Evolutionary conservation across 2,888 invertebrate species (phyloP).

Genomic region (Drosophila percnosoma): DNA sequence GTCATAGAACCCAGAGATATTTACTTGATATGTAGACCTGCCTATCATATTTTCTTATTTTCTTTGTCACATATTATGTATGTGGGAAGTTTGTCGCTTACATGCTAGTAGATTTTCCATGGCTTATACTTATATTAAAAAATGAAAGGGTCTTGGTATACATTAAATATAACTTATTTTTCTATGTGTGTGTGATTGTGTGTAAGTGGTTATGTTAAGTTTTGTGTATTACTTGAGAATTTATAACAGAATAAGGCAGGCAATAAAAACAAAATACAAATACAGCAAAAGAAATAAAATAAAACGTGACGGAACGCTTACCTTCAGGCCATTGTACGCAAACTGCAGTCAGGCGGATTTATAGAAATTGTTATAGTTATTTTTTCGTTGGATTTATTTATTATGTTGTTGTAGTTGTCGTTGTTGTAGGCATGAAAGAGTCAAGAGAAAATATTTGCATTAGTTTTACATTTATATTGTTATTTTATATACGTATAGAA

Average conservation of each 20-base stretch:
- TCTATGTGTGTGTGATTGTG: constrained; percentile 34
- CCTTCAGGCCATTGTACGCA: constrained; percentile 97
- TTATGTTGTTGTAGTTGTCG: constrained; percentile 3
- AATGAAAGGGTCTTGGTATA: constrained; percentile 38
- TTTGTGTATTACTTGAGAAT: constrained; percentile 46
- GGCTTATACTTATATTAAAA: constrained; percentile 49
- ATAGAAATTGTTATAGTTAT: constrained; percentile 29
- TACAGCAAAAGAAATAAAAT: constrained; percentile 38
- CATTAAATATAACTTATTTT: constrained; percentile 57
- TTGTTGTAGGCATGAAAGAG: constrained; percentile 68
- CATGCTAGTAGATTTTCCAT: constrained; percentile 38
- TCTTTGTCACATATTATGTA: constrained; percentile 21
- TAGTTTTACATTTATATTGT: constrained; percentile 60
- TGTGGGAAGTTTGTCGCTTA: constrained; percentile 38
- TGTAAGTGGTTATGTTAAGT: constrained; percentile 26
- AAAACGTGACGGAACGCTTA: constrained; percentile 85
- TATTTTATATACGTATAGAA: constrained; percentile 20
- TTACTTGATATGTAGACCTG: constrained; percentile 23
- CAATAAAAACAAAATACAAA: constrained; percentile 79
- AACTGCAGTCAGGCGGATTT: constrained; percentile 86
- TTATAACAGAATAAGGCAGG: constrained; percentile 75
- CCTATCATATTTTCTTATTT: constrained; percentile 29
- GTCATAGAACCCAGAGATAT: constrained; percentile 45
- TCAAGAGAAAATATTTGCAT: constrained; percentile 69
- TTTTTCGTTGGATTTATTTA: constrained; percentile 17